Percentiles rank a stretch among this genome's conserved stretches.
Conservation (phyloP, 2,888 invertebrate genomes). For the Salticus scenicus region DNA sequence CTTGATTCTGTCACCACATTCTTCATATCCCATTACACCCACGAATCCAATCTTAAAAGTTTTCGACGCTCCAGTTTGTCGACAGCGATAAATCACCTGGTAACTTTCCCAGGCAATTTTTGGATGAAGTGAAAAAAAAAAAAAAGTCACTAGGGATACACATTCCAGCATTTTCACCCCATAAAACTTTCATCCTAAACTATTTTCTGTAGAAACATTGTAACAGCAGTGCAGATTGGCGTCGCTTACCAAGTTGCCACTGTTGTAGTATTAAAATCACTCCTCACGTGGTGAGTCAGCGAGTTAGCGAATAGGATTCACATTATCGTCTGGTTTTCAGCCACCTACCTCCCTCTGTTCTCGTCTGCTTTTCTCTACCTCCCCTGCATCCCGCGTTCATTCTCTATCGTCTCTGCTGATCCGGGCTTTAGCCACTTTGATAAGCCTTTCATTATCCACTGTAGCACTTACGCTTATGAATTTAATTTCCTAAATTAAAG, state of each 20-base stretch:
- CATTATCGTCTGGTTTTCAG: conserved; percentile 13
- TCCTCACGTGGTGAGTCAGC: conserved; percentile 15
- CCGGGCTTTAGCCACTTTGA: conserved; percentile 15
- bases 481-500: conserved; percentile 48
- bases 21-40: not conserved
- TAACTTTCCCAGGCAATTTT: not conserved
- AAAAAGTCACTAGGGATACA: not conserved
- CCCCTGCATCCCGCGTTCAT: not conserved
- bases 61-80: not conserved
- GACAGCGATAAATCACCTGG: not conserved
- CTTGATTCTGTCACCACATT: not conserved
- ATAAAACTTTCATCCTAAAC: conserved; percentile 5
- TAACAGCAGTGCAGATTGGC: not conserved
- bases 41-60: not conserved
- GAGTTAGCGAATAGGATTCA: conserved; percentile 2
- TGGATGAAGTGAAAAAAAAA: not conserved
- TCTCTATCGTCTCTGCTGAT: not conserved
- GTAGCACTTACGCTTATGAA: conserved; percentile 44
- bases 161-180: conserved; percentile 4
- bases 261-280: conserved; percentile 14
- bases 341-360: not conserved
- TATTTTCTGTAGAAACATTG: not conserved
- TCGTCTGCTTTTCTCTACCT: not conserved
- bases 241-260: not conserved
- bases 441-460: conserved; percentile 51